phyloP scores from a whole-genome alignment of 2,888 invertebrate genomes.

The Cecidostiba fungosa region DNA sequence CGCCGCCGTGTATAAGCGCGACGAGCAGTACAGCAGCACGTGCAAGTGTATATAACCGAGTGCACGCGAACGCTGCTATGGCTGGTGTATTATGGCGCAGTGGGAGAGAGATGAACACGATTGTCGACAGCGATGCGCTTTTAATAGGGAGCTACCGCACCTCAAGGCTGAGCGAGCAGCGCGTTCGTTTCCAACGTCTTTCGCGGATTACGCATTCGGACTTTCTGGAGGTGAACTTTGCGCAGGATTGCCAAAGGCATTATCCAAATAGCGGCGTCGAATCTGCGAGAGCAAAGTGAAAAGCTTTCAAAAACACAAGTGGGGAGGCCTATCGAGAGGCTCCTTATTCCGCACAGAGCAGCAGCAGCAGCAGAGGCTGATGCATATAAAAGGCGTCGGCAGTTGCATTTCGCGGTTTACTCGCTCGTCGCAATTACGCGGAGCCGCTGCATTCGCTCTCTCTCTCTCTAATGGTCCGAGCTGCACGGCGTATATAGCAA shows the following conservation, averaged over 20 bases:
- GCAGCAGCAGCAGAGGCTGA: no score
- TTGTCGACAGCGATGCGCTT: not conserved
- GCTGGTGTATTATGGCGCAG: not conserved
- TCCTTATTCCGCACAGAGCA: not conserved
- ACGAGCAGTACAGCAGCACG: not conserved
- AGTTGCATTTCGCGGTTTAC: not conserved
- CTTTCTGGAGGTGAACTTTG: no score
- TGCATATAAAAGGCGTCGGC: not conserved
- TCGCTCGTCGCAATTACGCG: not conserved
- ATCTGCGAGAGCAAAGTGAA: no score
- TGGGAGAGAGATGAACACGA: not conserved
- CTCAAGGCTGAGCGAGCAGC: no score
- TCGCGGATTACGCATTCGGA: no score
- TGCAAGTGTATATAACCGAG: not conserved
- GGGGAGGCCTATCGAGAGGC: constrained; percentile 24
- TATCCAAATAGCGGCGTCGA: no score
- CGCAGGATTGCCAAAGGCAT: no score
- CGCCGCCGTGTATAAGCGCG: not conserved
- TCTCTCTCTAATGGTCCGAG: constrained; percentile 29
- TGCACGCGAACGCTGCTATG: not conserved
- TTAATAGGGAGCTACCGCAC: not conserved
- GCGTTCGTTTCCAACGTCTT: no score
- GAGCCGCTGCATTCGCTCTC: not conserved
- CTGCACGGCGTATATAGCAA: not conserved
- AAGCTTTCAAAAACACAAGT: not conserved